Conservation (phyloP, 2,888 invertebrate species). For the Xanthia togata region DNA sequence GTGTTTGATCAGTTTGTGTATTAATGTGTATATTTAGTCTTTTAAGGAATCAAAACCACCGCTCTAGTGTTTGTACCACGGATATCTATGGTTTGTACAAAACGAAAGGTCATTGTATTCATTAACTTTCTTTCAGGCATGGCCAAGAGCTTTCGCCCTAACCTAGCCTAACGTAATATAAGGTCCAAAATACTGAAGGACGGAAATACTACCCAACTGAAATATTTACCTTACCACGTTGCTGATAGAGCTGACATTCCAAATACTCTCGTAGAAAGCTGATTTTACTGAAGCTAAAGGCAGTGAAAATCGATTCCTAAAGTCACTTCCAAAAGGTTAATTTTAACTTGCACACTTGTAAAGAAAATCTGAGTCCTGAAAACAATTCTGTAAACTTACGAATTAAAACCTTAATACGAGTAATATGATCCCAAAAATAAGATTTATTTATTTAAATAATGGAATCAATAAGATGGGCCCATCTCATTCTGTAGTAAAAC, state of each 20-base stretch:
- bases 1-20: neutral
- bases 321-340: neutral
- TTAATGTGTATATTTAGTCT: neutral
- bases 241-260: constrained; percentile 18
- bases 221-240: neutral
- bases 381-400: neutral
- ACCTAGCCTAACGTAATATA: constrained; percentile 45
- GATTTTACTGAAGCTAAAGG: constrained; percentile 4
- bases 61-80: neutral
- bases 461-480: constrained; percentile 4
- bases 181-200: constrained; percentile 5
- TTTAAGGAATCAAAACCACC: neutral
- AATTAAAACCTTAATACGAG: constrained; percentile 3
- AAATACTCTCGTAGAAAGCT: neutral
- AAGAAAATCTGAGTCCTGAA: neutral
- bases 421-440: neutral
- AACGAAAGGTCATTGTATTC: constrained; percentile 27
- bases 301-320: constrained; percentile 11
- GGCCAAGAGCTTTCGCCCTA: constrained; percentile 27
- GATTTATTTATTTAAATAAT: constrained; percentile 13
- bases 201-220: neutral
- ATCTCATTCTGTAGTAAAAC: constrained; percentile 1
- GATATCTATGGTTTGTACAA: neutral
- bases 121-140: constrained; percentile 6
- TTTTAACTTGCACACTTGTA: neutral